These are phyloP conservation scores for Corvus cornix DNA, from an alignment of 2,113 vertebrate genomes.

Conservation along the genomic window DNA sequence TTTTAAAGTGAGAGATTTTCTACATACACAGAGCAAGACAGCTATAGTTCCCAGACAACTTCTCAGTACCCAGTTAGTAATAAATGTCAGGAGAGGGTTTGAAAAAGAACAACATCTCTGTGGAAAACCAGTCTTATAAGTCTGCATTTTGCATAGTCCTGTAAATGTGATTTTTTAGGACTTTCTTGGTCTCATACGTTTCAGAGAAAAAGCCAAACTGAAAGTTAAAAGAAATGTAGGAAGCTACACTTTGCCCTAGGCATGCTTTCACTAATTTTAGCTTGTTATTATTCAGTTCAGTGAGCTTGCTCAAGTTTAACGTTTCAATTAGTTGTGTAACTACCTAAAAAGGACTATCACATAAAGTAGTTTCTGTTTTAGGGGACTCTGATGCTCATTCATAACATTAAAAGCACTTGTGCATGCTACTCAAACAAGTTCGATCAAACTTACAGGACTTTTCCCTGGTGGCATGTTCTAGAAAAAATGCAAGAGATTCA, in stretches of 20 bases:
- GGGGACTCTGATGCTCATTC: neutral
- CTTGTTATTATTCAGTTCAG: slow-evolving; percentile 41
- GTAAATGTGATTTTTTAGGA: neutral
- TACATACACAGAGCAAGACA: neutral
- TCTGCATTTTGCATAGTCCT: neutral
- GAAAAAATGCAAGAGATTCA: neutral
- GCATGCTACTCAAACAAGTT: neutral
- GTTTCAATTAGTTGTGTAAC: slow-evolving; percentile 46
- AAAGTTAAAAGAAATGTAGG: slow-evolving; percentile 4
- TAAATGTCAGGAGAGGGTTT: neutral
- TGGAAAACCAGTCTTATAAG: neutral
- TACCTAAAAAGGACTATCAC: slow-evolving; percentile 2
- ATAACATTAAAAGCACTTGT: neutral
- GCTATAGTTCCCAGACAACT: neutral
- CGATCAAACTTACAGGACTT: neutral
- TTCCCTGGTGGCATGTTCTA: neutral
- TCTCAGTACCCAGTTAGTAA: neutral
- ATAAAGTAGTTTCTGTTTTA: neutral
- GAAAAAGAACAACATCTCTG: neutral
- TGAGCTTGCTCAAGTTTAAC: slow-evolving; percentile 26
- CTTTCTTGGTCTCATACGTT: neutral
- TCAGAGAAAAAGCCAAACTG: neutral
- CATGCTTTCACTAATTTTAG: slow-evolving; percentile 28
- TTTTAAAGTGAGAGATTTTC: neutral
- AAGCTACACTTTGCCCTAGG: slow-evolving; percentile 16